These are phyloP conservation scores for Anguilla japonica DNA, from an alignment of 2,113 vertebrate species.

Conservation along the genomic window DNA sequence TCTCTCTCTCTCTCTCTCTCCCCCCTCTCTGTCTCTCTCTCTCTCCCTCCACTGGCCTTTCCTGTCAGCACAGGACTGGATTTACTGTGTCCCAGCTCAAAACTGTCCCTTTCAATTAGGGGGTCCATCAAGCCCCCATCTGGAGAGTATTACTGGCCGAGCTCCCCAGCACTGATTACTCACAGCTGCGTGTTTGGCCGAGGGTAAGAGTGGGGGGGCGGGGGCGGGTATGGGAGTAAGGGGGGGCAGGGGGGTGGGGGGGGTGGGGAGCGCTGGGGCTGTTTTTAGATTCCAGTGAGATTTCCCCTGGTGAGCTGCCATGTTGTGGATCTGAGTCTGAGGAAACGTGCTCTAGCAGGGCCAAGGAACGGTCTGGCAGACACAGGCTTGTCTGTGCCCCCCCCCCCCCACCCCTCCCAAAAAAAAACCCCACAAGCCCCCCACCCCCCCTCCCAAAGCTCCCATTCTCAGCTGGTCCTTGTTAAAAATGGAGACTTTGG, in stretches of 20 bases:
- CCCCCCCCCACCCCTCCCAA: no score
- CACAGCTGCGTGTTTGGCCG: conserved; percentile 87
- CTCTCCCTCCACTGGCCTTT: conserved; percentile 69
- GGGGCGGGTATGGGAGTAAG: conserved; percentile 40
- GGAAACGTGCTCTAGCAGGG: no score
- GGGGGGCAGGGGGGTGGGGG: conserved; percentile 68
- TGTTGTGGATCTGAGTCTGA: no score
- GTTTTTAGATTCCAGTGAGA: conserved; percentile 85
- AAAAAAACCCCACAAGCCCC: conserved; percentile 37
- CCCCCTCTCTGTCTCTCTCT: neutral
- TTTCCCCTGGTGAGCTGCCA: conserved; percentile 73
- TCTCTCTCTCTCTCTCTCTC: conserved; percentile 26
- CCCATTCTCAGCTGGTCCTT: conserved; percentile 85
- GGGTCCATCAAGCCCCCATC: conserved; percentile 86
- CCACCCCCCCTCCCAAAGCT: conserved; percentile 64
- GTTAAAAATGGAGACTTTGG: conserved; percentile 85
- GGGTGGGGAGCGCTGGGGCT: conserved; percentile 67
- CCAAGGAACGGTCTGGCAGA: no score
- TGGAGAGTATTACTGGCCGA: conserved; percentile 97
- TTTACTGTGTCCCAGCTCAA: conserved; percentile 94
- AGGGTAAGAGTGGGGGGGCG: conserved; percentile 83
- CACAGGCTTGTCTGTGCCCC: no score
- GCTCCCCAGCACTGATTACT: conserved; percentile 92
- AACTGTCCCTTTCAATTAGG: conserved; percentile 98
- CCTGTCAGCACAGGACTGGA: conserved; percentile 88